A percentile compares a stretch with the other conserved stretches of the same genome.
Conservation (phyloP, 1,140 invertebrate species). For the Leucophenga varia region DNA sequence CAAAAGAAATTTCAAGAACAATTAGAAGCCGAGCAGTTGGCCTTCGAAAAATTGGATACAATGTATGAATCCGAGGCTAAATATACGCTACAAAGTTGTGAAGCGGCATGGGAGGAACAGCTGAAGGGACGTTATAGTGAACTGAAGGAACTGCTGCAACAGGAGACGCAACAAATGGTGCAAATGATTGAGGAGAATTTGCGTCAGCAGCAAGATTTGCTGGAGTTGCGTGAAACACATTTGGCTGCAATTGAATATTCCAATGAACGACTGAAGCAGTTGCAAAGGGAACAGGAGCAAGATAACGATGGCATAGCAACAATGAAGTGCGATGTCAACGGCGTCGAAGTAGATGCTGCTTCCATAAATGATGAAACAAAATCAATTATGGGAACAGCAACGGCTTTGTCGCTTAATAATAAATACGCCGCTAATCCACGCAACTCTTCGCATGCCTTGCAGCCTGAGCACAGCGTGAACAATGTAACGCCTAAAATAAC, state of each 20-base stretch:
- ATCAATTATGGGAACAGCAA: too few species aligned
- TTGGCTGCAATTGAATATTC: slow-evolving; percentile 55
- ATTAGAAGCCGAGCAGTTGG: slow-evolving; percentile 29
- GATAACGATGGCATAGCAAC: too few species aligned
- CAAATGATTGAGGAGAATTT: slow-evolving; percentile 47
- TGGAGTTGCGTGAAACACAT: slow-evolving; percentile 54
- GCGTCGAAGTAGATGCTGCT: too few species aligned
- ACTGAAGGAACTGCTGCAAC: slow-evolving; percentile 28
- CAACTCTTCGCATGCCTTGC: too few species aligned
- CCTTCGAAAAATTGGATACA: slow-evolving; percentile 33
- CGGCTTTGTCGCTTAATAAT: too few species aligned
- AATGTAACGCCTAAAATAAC: too few species aligned
- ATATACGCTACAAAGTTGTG: slow-evolving; percentile 31
- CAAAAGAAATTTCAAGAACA: slow-evolving; percentile 28
- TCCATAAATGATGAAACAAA: too few species aligned
- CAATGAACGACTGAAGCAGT: slow-evolving; percentile 50
- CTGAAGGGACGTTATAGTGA: slow-evolving; percentile 32
- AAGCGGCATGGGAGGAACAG: slow-evolving; percentile 43
- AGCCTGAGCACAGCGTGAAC: too few species aligned
- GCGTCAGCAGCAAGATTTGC: slow-evolving; percentile 47
- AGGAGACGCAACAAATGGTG: slow-evolving; percentile 24
- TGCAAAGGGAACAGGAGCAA: slow-evolving; percentile 46
- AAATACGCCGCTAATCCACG: too few species aligned
- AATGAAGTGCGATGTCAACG: too few species aligned
- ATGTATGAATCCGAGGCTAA: slow-evolving; percentile 57